A percentile compares a stretch with the other conserved stretches of the same genome.
Conservation (phyloP, 2,113 vertebrate genomes). For the Scalopus aquaticus region DNA sequence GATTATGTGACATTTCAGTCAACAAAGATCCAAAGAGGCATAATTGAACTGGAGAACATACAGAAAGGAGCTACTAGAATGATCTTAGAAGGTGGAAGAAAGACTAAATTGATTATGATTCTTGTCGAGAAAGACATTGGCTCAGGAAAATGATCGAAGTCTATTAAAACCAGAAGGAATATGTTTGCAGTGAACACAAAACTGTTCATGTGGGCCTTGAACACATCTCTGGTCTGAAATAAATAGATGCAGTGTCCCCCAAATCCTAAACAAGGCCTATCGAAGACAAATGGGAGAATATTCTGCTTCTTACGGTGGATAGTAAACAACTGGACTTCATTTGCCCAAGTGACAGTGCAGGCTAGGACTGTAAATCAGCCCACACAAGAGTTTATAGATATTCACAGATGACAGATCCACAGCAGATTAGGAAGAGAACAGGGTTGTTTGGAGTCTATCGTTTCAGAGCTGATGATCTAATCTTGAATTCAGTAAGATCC, state of each 20-base stretch:
- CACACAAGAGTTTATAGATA: background rate
- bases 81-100: background rate
- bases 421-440: background rate
- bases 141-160: background rate
- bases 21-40: conserved; percentile 5
- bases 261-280: background rate
- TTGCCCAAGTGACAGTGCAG: conserved; percentile 11
- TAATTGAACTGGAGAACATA: background rate
- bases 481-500: background rate
- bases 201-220: conserved; percentile 2
- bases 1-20: background rate
- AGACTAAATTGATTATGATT: background rate
- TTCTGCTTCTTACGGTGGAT: background rate
- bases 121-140: conserved; percentile 17
- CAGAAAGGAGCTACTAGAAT: background rate
- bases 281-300: conserved; percentile 10
- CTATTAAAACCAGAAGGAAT: conserved; percentile 16
- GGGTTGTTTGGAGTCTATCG: background rate
- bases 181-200: background rate
- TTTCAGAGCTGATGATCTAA: background rate
- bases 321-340: background rate
- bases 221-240: conserved; percentile 13
- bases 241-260: background rate
- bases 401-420: background rate
- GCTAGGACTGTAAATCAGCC: conserved; percentile 35